phyloP scores from a whole-genome alignment of 2,113 vertebrate species.

The Pelecanus crispus region DNA sequence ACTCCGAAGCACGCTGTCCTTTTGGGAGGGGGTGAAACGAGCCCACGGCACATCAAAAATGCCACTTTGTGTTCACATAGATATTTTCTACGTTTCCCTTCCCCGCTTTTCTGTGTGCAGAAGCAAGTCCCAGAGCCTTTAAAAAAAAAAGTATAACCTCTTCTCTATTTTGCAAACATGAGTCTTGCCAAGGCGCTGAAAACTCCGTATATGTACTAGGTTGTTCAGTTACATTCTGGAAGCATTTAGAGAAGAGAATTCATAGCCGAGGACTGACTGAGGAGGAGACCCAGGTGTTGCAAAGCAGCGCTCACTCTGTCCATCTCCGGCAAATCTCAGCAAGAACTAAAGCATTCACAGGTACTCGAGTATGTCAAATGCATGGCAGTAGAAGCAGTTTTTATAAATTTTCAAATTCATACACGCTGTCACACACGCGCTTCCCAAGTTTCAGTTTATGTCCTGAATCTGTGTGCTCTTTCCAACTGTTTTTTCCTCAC shows the following conservation, averaged over 20 bases:
- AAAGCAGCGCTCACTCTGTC: not conserved
- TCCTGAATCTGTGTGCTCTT: not conserved
- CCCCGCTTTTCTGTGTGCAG: not conserved
- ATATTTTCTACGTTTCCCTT: not conserved
- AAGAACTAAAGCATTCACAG: not conserved
- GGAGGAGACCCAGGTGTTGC: not conserved
- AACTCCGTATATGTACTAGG: too few species aligned
- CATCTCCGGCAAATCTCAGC: not conserved
- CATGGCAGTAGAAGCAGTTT: not conserved
- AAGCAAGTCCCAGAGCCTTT: not conserved
- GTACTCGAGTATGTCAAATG: not conserved
- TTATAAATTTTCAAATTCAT: not conserved
- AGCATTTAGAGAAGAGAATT: not conserved
- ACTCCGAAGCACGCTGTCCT: accelerated
- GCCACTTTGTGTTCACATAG: not conserved
- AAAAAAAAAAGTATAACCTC: not conserved
- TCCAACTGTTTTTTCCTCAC: too few species aligned
- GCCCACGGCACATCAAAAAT: not conserved
- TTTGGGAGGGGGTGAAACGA: not conserved
- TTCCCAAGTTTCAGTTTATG: not conserved
- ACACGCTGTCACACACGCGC: not conserved
- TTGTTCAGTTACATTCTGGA: not conserved
- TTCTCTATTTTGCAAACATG: not conserved
- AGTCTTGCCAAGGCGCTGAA: not conserved
- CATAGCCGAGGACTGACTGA: not conserved